Conservation (phyloP, 2,888 invertebrate genomes). For the Orchestes rusci region DNA sequence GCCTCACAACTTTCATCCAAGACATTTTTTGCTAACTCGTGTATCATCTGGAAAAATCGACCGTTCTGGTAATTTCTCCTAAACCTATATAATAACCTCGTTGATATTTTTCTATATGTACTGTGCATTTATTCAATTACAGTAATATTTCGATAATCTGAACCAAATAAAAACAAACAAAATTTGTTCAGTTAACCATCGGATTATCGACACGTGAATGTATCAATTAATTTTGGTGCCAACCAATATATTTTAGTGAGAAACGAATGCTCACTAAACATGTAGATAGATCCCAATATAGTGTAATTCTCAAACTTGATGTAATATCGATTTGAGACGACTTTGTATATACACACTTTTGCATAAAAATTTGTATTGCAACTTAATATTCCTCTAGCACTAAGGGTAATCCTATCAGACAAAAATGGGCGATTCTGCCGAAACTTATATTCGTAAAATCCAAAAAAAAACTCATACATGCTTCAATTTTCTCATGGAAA, state of each 20-base stretch:
- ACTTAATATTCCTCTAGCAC: constrained; percentile 25
- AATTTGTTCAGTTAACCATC: too few species aligned
- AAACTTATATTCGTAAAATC: neutral
- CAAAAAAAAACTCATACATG: neutral
- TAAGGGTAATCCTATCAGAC: constrained; percentile 16
- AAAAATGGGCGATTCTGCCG: constrained; percentile 3
- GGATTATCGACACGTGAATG: too few species aligned
- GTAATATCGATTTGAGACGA: constrained; percentile 18
- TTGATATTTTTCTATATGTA: too few species aligned
- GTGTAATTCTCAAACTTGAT: constrained; percentile 24
- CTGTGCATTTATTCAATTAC: too few species aligned
- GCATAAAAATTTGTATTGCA: constrained; percentile 27
- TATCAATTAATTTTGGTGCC: too few species aligned
- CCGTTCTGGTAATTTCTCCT: too few species aligned
- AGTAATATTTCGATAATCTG: too few species aligned
- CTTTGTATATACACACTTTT: constrained; percentile 31
- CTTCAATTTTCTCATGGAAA: neutral
- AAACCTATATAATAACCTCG: too few species aligned
- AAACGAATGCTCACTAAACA: constrained; percentile 39
- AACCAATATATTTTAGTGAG: constrained; percentile 36
- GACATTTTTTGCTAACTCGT: too few species aligned
- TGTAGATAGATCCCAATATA: constrained; percentile 35
- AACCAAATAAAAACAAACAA: too few species aligned
- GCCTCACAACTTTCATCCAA: too few species aligned
- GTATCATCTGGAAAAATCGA: too few species aligned